A percentile compares a stretch with the other conserved stretches of the same genome.
Conservation (phyloP, 2,888 invertebrate genomes). For the Ophion ventricosus region DNA sequence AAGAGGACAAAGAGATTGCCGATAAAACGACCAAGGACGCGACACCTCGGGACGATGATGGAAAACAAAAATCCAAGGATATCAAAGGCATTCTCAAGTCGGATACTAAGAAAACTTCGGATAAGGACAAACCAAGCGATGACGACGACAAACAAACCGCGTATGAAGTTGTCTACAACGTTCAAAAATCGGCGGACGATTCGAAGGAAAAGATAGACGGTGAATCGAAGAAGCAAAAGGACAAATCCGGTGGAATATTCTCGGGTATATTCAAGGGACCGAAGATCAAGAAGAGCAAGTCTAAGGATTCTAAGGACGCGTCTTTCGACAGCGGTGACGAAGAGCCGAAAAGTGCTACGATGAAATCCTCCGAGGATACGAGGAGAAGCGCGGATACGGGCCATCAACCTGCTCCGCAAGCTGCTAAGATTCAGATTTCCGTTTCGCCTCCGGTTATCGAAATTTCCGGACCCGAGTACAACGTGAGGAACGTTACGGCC, state of each 20-base stretch:
- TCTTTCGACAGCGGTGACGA: constrained; percentile 81
- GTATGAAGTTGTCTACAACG: constrained; percentile 77
- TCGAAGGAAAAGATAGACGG: constrained; percentile 70
- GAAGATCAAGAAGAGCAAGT: constrained; percentile 77
- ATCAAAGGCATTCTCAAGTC: constrained; percentile 70
- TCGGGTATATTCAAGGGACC: constrained; percentile 80
- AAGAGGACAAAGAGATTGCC: constrained; percentile 85
- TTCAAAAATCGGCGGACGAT: constrained; percentile 66
- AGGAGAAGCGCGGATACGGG: constrained; percentile 68
- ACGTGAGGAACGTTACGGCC: constrained; percentile 79
- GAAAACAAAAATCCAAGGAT: constrained; percentile 80
- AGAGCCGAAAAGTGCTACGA: constrained; percentile 71
- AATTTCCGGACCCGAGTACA: constrained; percentile 62
- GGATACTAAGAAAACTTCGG: constrained; percentile 64
- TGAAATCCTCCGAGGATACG: constrained; percentile 73
- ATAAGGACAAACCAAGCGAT: constrained; percentile 68
- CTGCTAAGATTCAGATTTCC: constrained; percentile 35
- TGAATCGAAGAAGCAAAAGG: constrained; percentile 76
- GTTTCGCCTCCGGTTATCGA: constrained; percentile 57
- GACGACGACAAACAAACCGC: constrained; percentile 69
- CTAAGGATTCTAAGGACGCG: constrained; percentile 78
- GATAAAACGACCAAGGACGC: constrained; percentile 84
- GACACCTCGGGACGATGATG: constrained; percentile 81
- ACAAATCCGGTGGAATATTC: constrained; percentile 78
- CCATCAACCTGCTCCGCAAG: constrained; percentile 44